Percentiles rank a stretch among this genome's conserved stretches.
Evolutionary conservation across 2,113 vertebrate genomes (phyloP).

Genomic region (Neomonachus schauinslandi): DNA sequence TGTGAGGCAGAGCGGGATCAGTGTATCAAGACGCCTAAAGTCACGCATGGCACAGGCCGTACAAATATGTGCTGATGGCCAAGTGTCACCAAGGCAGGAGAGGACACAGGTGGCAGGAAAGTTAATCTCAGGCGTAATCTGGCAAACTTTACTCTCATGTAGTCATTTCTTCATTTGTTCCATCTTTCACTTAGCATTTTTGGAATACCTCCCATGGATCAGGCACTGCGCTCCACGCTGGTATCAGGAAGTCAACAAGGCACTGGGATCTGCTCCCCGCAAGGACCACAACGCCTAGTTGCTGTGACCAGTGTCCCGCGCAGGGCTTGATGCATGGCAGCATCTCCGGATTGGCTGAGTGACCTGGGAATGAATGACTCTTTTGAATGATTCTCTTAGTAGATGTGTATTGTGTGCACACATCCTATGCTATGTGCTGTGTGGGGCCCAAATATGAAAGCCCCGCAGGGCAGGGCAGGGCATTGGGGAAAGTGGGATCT

Average conservation of each 20-base stretch:
- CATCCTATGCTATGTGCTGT: background rate
- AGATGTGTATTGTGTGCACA: background rate
- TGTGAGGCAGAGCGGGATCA: background rate
- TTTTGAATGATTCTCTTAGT: background rate
- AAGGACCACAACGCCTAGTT: background rate
- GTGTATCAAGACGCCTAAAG: too few relatives aligned
- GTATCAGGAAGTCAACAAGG: background rate
- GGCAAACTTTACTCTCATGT: background rate
- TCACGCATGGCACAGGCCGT: fast-evolving
- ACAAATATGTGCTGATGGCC: background rate
- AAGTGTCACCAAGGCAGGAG: background rate
- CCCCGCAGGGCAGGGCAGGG: too few relatives aligned
- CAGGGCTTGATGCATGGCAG: background rate
- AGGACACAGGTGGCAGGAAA: background rate
- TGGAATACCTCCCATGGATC: background rate
- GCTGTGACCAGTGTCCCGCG: background rate
- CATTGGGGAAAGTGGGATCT: background rate
- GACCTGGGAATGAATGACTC: background rate
- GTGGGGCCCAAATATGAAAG: background rate
- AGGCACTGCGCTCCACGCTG: background rate
- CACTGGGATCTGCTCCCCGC: background rate
- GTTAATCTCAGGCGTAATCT: background rate
- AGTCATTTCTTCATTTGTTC: background rate
- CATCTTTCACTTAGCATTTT: background rate
- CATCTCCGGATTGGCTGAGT: background rate